Evolutionary conservation across 2,888 invertebrate species (phyloP).

Genomic region (Pandemis heparana): DNA sequence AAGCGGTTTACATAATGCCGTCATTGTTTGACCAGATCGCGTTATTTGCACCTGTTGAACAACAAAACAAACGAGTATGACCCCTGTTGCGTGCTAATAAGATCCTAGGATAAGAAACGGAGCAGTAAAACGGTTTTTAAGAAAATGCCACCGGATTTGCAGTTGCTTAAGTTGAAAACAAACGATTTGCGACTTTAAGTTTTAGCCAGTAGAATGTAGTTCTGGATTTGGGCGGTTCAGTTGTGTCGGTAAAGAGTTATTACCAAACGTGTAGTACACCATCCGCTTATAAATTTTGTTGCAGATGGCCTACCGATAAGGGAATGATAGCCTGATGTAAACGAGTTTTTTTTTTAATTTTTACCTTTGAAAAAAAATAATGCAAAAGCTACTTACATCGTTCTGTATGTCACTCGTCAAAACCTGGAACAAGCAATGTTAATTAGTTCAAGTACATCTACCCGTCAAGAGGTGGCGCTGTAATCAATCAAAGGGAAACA

Average conservation of each 20-base stretch:
- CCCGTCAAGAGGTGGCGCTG: constrained; percentile 62
- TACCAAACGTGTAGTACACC: constrained; percentile 54
- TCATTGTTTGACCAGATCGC: constrained; percentile 43
- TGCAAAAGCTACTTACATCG: constrained; percentile 34
- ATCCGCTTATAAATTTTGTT: constrained; percentile 58
- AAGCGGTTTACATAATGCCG: constrained; percentile 52
- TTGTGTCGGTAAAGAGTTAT: constrained; percentile 48
- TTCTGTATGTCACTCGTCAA: constrained; percentile 27
- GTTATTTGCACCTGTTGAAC: constrained; percentile 24
- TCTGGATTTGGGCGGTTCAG: constrained; percentile 13
- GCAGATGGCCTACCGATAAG: constrained; percentile 70
- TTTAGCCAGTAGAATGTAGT: neutral
- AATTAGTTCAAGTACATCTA: constrained; percentile 45
- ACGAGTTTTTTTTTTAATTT: constrained; percentile 3
- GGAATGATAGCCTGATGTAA: constrained; percentile 54
- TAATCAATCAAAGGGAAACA: constrained; percentile 49
- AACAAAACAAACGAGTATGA: constrained; percentile 6
- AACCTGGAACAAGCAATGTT: constrained; percentile 34
- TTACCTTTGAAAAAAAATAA: neutral
- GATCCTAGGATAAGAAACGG: neutral
- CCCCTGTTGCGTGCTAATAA: neutral
- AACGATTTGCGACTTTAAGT: neutral
- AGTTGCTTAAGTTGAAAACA: neutral
- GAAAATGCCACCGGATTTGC: constrained; percentile 1
- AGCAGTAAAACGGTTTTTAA: neutral